Evolutionary conservation across 1,140 invertebrate species (phyloP).

Genomic region (Drosophila bocqueti): DNA sequence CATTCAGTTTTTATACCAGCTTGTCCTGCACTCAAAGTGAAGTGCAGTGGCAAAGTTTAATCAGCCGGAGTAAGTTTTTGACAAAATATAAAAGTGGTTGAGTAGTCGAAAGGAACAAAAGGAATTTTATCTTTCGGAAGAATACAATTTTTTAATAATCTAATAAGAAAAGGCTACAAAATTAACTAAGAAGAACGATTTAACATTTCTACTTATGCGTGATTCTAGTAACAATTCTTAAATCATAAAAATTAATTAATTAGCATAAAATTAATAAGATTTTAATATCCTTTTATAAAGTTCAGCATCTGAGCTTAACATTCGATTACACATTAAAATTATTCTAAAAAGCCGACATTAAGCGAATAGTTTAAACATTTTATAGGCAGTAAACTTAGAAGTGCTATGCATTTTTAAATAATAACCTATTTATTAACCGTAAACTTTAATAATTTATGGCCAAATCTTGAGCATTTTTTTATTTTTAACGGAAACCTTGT

Average conservation of each 20-base stretch:
- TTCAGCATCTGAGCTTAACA: neutral
- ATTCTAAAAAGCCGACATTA: too few species aligned
- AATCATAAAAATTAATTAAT: neutral
- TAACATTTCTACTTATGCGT: too few species aligned
- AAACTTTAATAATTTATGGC: neutral
- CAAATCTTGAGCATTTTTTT: neutral
- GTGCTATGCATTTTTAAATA: neutral
- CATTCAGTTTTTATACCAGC: slow-evolving; percentile 46
- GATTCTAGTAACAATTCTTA: too few species aligned
- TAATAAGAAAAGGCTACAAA: neutral
- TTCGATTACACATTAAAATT: neutral
- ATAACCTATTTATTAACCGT: neutral
- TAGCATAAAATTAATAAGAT: fast-evolving
- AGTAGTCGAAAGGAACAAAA: neutral
- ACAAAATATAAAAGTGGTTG: slow-evolving; percentile 3
- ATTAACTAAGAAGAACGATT: neutral
- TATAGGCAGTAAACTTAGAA: neutral
- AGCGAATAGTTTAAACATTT: too few species aligned
- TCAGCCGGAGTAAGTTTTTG: slow-evolving; percentile 53
- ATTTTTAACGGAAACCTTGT: neutral
- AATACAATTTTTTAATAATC: neutral
- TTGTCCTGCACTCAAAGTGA: slow-evolving; percentile 24
- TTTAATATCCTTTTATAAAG: neutral
- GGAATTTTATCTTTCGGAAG: neutral
- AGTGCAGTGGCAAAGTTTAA: slow-evolving; percentile 65